phyloP scores from a whole-genome alignment of 2,113 vertebrate genomes.

The Calidris pugnax region DNA sequence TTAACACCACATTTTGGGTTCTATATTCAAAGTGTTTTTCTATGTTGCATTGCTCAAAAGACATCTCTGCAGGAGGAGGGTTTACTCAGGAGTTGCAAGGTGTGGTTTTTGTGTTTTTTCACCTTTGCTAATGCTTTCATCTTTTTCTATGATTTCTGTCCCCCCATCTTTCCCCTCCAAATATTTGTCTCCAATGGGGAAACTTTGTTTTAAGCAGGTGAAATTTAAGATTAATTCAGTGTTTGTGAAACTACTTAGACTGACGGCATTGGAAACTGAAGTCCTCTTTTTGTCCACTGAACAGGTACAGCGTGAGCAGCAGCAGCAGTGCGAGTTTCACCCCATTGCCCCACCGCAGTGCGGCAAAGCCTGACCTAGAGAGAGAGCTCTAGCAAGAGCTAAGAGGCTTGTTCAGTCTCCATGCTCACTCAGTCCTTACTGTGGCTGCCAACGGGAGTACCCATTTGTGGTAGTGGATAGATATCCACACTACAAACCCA shows the following conservation, averaged over 20 bases:
- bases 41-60: not conserved
- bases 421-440: not conserved
- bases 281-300: not conserved
- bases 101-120: not conserved
- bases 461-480: not conserved
- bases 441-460: not conserved
- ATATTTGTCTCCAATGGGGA: not conserved
- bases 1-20: not conserved
- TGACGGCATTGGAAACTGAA: not conserved
- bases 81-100: not conserved
- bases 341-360: not conserved
- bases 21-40: not conserved
- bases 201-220: not conserved
- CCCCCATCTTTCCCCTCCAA: fast-evolving
- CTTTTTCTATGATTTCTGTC: not conserved
- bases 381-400: not conserved
- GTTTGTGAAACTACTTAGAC: not conserved
- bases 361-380: not conserved
- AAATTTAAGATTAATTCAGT: not conserved
- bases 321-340: not conserved
- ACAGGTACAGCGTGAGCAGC: not conserved
- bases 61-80: not conserved
- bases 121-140: not conserved
- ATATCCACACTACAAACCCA: not conserved
- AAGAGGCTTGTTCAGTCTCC: not conserved